These are phyloP conservation scores for Patella depressa DNA, from an alignment of 2,888 invertebrate genomes.

Conservation along the genomic window DNA sequence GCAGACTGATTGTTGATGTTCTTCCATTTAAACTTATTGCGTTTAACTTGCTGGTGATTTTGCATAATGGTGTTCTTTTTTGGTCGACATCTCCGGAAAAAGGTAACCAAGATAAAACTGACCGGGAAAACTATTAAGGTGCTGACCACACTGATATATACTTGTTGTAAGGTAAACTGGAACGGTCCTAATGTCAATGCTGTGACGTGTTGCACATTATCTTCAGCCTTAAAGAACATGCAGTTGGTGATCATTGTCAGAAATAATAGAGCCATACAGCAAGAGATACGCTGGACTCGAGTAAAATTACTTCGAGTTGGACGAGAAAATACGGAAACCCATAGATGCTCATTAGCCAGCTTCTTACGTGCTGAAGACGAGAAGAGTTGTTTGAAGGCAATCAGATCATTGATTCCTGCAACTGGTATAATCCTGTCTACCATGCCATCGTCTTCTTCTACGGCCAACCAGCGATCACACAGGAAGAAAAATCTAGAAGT, in stretches of 20 bases:
- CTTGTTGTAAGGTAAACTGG: conserved; percentile 71
- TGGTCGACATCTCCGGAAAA: conserved; percentile 65
- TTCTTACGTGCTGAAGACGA: conserved; percentile 68
- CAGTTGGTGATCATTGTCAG: conserved; percentile 71
- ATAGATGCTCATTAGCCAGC: conserved; percentile 70
- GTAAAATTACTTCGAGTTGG: conserved; percentile 69
- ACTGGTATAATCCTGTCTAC: conserved; percentile 70
- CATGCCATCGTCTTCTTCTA: conserved; percentile 70
- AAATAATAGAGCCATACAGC: conserved; percentile 69
- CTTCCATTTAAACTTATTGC: conserved; percentile 63
- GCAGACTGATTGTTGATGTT: conserved; percentile 52
- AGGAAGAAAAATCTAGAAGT: conserved; percentile 66
- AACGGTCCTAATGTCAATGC: conserved; percentile 72
- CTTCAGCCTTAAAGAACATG: conserved; percentile 69
- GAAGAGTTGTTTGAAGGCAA: conserved; percentile 69
- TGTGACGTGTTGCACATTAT: conserved; percentile 45
- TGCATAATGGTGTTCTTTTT: conserved; percentile 64
- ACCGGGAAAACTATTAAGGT: conserved; percentile 70
- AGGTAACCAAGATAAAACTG: conserved; percentile 66
- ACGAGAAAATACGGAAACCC: conserved; percentile 70
- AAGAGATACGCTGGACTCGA: conserved; percentile 70
- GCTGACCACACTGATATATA: conserved; percentile 67
- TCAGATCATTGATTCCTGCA: conserved; percentile 67
- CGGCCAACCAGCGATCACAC: conserved; percentile 69
- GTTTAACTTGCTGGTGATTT: conserved; percentile 56